Conservation (phyloP, 2,113 vertebrate genomes). For the Mirza zaza region DNA sequence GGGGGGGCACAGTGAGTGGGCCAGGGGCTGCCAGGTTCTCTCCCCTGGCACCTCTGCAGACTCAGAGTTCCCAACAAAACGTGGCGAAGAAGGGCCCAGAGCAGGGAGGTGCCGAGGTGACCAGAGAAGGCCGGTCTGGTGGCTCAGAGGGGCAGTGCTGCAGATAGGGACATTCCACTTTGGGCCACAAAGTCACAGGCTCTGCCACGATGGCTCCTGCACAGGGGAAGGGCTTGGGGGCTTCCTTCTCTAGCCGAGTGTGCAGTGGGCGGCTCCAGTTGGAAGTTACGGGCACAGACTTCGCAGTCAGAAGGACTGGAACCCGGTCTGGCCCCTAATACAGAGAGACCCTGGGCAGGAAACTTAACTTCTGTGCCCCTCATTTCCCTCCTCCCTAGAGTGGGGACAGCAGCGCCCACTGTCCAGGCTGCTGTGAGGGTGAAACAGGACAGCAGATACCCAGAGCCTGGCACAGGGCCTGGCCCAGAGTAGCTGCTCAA, state of each 20-base stretch:
- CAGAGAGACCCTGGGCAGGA: background rate
- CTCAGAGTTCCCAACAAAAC: accelerated
- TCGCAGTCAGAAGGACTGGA: background rate
- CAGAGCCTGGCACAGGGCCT: accelerated
- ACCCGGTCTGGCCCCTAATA: background rate
- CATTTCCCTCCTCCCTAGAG: background rate
- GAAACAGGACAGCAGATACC: accelerated
- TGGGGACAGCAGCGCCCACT: background rate
- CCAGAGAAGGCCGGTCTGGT: background rate
- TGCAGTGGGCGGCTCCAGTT: background rate
- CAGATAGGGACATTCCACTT: background rate
- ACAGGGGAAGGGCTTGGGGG: background rate
- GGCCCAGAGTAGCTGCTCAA: background rate
- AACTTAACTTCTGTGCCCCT: no score
- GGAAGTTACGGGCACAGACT: background rate
- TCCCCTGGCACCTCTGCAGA: background rate
- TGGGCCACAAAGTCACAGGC: background rate
- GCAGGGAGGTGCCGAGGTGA: accelerated
- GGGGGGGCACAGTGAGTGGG: accelerated
- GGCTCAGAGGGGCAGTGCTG: background rate
- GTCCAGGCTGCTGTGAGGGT: background rate
- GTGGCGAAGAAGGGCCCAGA: no score
- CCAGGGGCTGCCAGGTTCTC: background rate
- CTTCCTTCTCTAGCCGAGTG: background rate
- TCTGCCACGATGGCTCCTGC: background rate